A percentile compares a stretch with the other conserved stretches of the same genome.
Evolutionary conservation across 1,140 invertebrate genomes (phyloP).

Genomic region (Sinella curviseta): DNA sequence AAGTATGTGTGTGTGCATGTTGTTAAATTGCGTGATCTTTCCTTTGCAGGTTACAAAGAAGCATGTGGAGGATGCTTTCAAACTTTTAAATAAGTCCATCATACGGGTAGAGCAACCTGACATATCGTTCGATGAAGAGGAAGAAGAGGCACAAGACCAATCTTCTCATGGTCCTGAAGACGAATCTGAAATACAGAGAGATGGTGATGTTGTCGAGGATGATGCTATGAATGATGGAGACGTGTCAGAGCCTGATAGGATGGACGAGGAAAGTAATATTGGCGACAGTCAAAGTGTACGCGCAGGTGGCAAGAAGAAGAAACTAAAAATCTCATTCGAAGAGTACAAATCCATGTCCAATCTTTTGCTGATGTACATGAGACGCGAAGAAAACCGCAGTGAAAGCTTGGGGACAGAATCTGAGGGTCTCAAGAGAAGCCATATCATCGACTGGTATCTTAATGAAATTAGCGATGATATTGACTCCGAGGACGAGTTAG

Average conservation of each 20-base stretch:
- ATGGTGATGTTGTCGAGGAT: constrained; percentile 50
- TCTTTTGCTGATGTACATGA: constrained; percentile 85
- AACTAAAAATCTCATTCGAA: constrained; percentile 87
- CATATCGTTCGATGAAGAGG: constrained; percentile 85
- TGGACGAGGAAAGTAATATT: constrained; percentile 49
- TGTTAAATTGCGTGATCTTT: no score
- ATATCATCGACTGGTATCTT: constrained; percentile 93
- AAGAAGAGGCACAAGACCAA: constrained; percentile 58
- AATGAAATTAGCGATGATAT: constrained; percentile 83
- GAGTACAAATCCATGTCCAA: constrained; percentile 92
- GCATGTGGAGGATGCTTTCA: constrained; percentile 92
- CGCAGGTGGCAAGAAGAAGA: constrained; percentile 66
- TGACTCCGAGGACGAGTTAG: constrained; percentile 85
- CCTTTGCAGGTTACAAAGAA: constrained; percentile 63
- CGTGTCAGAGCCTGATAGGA: constrained; percentile 41
- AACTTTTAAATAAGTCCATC: constrained; percentile 96
- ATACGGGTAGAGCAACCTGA: constrained; percentile 97
- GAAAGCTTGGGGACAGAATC: constrained; percentile 61
- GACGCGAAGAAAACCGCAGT: constrained; percentile 74
- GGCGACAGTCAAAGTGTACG: constrained; percentile 28
- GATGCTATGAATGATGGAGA: constrained; percentile 60
- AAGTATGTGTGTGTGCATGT: background rate
- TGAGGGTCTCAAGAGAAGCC: constrained; percentile 73
- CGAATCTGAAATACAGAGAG: constrained; percentile 12
- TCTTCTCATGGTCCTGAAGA: constrained; percentile 49